These are phyloP conservation scores for Ibycter americanus DNA, from an alignment of 2,797 vertebrate species.

Conservation along the genomic window DNA sequence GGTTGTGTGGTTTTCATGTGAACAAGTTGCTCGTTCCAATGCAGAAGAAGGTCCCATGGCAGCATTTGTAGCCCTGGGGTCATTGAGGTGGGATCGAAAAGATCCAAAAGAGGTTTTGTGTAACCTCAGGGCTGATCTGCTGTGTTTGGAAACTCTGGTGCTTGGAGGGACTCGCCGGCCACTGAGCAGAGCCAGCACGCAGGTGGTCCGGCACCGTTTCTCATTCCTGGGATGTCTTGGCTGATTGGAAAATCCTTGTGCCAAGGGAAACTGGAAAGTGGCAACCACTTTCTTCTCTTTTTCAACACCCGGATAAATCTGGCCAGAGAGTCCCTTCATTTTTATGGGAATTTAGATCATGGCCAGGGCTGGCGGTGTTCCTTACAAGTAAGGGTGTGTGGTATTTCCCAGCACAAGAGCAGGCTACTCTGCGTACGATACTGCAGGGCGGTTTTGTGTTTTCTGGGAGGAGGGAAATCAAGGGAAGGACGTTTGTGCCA, in stretches of 20 bases:
- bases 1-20: neutral
- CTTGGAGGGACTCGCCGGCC: neutral
- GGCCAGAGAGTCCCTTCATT: neutral
- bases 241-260: neutral
- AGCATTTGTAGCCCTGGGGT: neutral
- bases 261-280: constrained; percentile 29
- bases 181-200: neutral
- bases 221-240: neutral
- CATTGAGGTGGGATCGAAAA: neutral
- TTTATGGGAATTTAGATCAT: neutral
- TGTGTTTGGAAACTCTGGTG: neutral
- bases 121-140: neutral
- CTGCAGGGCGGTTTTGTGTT: neutral
- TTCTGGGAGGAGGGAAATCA: neutral
- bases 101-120: neutral
- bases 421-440: rapidly evolving
- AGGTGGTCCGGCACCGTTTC: neutral
- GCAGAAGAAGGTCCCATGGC: neutral
- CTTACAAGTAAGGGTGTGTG: neutral
- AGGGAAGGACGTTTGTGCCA: neutral
- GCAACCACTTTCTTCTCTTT: neutral
- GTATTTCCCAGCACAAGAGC: neutral
- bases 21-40: neutral
- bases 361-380: neutral
- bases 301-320: neutral